Evolutionary conservation across 2,797 vertebrate species (phyloP), one percentile per base, ranked within the genome.

Genomic region (Thalassophryne amazonica): DNA sequence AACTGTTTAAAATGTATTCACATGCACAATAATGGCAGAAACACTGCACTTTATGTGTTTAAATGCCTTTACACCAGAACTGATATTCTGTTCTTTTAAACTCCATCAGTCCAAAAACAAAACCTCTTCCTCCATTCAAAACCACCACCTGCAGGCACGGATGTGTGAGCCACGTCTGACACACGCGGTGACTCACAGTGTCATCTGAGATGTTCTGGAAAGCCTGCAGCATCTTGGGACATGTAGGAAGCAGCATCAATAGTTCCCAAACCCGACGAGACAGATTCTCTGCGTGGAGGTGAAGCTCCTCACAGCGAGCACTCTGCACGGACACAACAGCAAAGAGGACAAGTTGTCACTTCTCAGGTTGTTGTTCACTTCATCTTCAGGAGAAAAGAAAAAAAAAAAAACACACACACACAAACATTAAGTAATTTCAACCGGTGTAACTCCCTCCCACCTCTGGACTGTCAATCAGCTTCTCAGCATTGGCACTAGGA

Each of bases 131-230:
- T n/a, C n/a, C n/a, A n/a, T n/a, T n/a, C n/a, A n/a, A n/a, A n/a
- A n/a, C n/a, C n/a, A n/a, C n/a, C n/a, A n/a, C n/a, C n/a, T n/a
- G n/a, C 5, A 18, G 11, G 7, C 5, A 4, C 7, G 10, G 16
- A 15, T 7, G 34, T 2, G 3, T 12, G 2, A 16, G 13, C 13
- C 23, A 1, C 13, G 8, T 29, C 2, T 7, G 31, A 12, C 4
- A 0, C 8, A 4, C 3, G 29, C 1, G 4, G 2, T 1, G 29
- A 70, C 81, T 87, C 37, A 98, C 97, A 87, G 93, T 89, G 43
- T 99, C 96, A 32, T 99, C 96, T 0, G 94, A 94, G 83, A 98
- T 97, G 89, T 91, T 98, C 86, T 99, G 97, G 88, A 99, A 99
- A 52, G 96, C 96, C 87, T 92, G 95, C 37, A 99, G 85, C 97